Percentiles rank a stretch among this genome's conserved stretches.
Evolutionary conservation across 2,113 vertebrate species (phyloP).

Genomic region (Euleptes europaea): DNA sequence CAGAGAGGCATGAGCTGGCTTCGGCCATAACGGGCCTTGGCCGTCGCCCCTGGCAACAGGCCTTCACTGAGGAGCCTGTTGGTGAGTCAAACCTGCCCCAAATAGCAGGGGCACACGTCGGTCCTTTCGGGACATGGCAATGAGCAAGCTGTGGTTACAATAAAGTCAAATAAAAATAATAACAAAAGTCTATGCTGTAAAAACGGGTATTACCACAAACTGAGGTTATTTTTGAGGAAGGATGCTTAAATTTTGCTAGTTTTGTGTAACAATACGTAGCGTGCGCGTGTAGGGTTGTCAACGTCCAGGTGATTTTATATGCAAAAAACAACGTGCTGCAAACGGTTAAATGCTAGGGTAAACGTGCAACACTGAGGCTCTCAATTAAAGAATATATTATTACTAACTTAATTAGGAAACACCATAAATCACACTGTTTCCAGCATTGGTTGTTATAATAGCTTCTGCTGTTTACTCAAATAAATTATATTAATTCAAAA

Average conservation of each 20-base stretch:
- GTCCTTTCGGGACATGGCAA: background rate
- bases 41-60: background rate
- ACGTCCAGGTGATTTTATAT: too few relatives aligned
- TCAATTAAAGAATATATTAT: too few relatives aligned
- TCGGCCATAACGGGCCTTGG: background rate
- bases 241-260: background rate
- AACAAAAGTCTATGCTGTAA: background rate
- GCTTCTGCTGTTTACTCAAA: too few relatives aligned
- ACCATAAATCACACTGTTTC: too few relatives aligned
- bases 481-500: too few relatives aligned
- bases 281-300: too few relatives aligned
- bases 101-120: background rate
- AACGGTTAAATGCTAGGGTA: too few relatives aligned
- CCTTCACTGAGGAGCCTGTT: background rate
- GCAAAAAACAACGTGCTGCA: too few relatives aligned
- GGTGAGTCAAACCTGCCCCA: background rate
- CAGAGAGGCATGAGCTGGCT: background rate
- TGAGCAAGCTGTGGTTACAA: background rate
- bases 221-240: background rate
- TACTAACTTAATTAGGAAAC: too few relatives aligned
- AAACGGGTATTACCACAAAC: background rate
- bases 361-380: too few relatives aligned
- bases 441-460: too few relatives aligned
- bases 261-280: background rate
- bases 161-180: too few relatives aligned